Evolutionary conservation across 2,797 vertebrate species (phyloP).

Genomic region (Takifugu ocellatus): DNA sequence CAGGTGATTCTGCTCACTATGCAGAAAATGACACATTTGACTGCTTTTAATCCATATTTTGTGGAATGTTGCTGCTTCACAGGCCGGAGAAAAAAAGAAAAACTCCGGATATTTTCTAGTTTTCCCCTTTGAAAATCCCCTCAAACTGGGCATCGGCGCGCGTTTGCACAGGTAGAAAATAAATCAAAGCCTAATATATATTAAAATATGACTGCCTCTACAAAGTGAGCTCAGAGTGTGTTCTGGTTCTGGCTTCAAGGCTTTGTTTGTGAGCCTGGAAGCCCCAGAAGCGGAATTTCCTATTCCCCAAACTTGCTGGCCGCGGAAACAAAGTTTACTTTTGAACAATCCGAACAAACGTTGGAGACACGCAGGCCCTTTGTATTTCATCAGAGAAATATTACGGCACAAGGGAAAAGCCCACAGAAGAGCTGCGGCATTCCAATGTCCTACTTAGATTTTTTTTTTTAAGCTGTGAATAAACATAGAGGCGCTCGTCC

Average conservation of each 20-base stretch:
- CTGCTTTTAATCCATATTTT: not conserved
- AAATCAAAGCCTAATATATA: constrained; percentile 46
- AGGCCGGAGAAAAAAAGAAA: constrained; percentile 8
- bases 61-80: not conserved
- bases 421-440: constrained; percentile 8
- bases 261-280: constrained; percentile 38
- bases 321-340: constrained; percentile 46
- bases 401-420: constrained; percentile 24
- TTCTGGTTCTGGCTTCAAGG: constrained; percentile 45
- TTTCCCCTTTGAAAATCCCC: constrained; percentile 22
- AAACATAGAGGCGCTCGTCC: constrained; percentile 17
- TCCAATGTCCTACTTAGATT: constrained; percentile 19
- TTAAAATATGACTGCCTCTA: constrained; percentile 59
- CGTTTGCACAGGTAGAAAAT: constrained; percentile 33
- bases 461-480: constrained; percentile 19
- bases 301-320: constrained; percentile 37
- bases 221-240: constrained; percentile 21
- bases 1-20: too few species aligned
- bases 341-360: constrained; percentile 44
- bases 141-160: constrained; percentile 28
- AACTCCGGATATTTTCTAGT: constrained; percentile 28
- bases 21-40: not conserved
- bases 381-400: constrained; percentile 31
- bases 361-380: constrained; percentile 12
- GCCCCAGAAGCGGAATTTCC: constrained; percentile 14